phyloP scores from a whole-genome alignment of 2,797 vertebrate genomes.

The Lagodon rhomboides region DNA sequence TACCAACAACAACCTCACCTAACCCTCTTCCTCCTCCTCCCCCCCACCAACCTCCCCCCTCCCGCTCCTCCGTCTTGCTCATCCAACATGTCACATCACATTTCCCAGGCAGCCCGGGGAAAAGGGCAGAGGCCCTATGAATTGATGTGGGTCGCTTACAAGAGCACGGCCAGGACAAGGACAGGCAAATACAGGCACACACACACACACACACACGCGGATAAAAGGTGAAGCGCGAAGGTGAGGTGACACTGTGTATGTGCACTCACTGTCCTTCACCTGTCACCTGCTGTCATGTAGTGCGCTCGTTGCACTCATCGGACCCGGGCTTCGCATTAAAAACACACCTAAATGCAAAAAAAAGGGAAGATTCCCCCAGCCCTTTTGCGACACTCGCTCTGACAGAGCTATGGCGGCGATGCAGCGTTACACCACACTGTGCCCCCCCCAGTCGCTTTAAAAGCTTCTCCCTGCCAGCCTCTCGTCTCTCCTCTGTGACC shows the following conservation, averaged over 20 bases:
- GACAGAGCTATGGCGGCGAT: constrained; percentile 39
- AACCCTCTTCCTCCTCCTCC: constrained; percentile 25
- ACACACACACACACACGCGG: constrained; percentile 19
- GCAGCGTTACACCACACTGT: constrained; percentile 27
- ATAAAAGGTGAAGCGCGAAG: constrained; percentile 41
- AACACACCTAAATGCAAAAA: background rate
- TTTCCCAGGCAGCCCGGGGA: constrained; percentile 86
- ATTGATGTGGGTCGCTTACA: constrained; percentile 81
- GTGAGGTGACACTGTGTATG: constrained; percentile 43
- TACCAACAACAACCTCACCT: constrained; percentile 60
- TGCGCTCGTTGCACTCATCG: background rate
- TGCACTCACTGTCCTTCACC: constrained; percentile 60
- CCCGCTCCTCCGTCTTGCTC: constrained; percentile 67
- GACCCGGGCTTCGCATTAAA: constrained; percentile 7
- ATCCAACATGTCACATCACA: constrained; percentile 87
- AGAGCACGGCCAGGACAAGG: constrained; percentile 73
- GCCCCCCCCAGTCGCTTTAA: constrained; percentile 32
- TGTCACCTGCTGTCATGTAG: constrained; percentile 53
- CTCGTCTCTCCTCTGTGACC: constrained; percentile 21
- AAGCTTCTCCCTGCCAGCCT: constrained; percentile 7
- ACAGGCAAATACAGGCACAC: constrained; percentile 27
- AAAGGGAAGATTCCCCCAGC: constrained; percentile 2
- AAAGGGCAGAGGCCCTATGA: constrained; percentile 84
- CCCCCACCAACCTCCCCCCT: constrained; percentile 19
- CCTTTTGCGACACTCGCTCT: constrained; percentile 32